Evolutionary conservation across 2,888 invertebrate species (phyloP), one percentile per base, ranked within the genome.

Genomic region (Acronicta psi): DNA sequence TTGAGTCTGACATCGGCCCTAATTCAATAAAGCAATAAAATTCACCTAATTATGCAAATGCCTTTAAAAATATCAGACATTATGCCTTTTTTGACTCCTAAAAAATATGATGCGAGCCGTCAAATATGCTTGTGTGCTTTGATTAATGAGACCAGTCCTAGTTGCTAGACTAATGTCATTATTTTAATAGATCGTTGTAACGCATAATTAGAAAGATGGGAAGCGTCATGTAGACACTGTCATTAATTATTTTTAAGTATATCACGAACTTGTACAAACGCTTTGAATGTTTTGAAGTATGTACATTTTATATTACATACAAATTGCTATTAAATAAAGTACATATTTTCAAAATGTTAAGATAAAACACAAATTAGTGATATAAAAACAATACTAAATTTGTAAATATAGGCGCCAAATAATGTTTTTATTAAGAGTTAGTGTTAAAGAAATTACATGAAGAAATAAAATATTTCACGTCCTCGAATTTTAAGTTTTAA

Each of bases 1-100:
- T 94, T 92, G 92, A 90, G 81, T 77, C 90, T 92, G 94, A 94
- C 94, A 92, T 93, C 89, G 91, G 90, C 87, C 92, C 89, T 94
- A 94, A 94, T 94, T 94, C 94, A 94, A 94, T 94, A 94, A 93
- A 94, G 94, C 92, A 88, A 94, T 94, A 94, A 94, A 94, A 93
- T 93, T 92, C 93, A 94, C 94, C 93, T 94, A 94, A 94, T 94
- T 94, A 94, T 94, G 94, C 92, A 93, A 94, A 94, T 93, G 92
- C 86, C 70, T 88, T 88, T 88, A 86, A 91, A 34, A 92, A 91
- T 91, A 90, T 91, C 88, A 85, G 81, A 77, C 81, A 88, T 90
- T 89, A 90, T 88, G 85, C 87, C 83, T 89, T 90, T 90, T 89
- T 86, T 80, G 83, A 81, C 80, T 84, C 73, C 73, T 82, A 82